Conservation (phyloP, 2,888 invertebrate species). For the Archaeoteleia sp. region DNA sequence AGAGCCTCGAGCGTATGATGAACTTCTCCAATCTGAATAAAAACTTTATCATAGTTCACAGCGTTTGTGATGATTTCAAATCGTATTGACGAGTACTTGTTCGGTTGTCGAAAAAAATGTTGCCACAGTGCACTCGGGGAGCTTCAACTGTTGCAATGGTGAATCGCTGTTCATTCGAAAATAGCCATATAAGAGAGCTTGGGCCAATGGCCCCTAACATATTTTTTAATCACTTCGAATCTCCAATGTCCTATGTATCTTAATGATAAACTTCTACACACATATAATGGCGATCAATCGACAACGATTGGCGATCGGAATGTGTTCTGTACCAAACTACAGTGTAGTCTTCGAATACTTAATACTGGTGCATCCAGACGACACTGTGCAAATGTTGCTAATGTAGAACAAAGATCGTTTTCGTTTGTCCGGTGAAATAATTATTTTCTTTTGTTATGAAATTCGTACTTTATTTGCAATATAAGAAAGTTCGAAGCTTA, state of each 20-base stretch:
- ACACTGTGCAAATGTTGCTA: conserved; percentile 12
- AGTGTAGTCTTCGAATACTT: conserved; percentile 58
- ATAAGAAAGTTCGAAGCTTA: no score
- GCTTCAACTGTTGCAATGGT: conserved; percentile 37
- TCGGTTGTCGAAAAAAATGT: conserved; percentile 30
- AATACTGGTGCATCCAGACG: conserved; percentile 56
- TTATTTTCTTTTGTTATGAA: no score
- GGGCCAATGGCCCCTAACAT: conserved; percentile 67
- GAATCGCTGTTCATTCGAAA: conserved; percentile 62
- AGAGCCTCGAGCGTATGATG: conserved; percentile 44
- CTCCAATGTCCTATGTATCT: conserved; percentile 65
- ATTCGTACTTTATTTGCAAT: no score
- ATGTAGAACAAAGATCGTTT: conserved; percentile 3
- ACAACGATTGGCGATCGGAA: conserved; percentile 48
- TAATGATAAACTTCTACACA: conserved; percentile 59
- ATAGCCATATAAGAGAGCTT: conserved; percentile 69
- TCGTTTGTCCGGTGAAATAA: not conserved
- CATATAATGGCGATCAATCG: conserved; percentile 55
- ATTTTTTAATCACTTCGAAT: conserved; percentile 71
- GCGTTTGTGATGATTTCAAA: conserved; percentile 33
- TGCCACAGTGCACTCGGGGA: conserved; percentile 26
- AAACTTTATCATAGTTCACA: conserved; percentile 36
- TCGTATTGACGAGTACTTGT: conserved; percentile 15
- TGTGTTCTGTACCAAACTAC: conserved; percentile 62
- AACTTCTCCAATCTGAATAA: conserved; percentile 43